phyloP scores from a whole-genome alignment of 2,113 vertebrate species.

The human (Homo sapiens) region GRCh38 chr20:61041001-61041500 shows the following conservation, averaged over 20 bases:
- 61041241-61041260: not conserved
- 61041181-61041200: not conserved
- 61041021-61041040: accelerated
- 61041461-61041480: not conserved
- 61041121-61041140: not conserved
- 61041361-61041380: not conserved
- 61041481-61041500: not conserved
- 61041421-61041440: not conserved
- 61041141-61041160: not conserved
- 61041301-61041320: accelerated
- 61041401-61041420: too few species aligned
- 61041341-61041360: not conserved
- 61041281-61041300: not conserved
- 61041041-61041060: not conserved
- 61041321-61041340: accelerated
- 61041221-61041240: not conserved
- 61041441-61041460: not conserved
- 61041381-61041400: too few species aligned
- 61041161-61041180: not conserved
- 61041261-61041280: not conserved
- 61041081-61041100: accelerated
- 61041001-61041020: not conserved
- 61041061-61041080: accelerated
- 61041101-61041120: not conserved
- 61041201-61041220: not conserved